Evolutionary conservation across 2,797 vertebrate genomes (phyloP).

Genomic region (Streptopelia turtur): DNA sequence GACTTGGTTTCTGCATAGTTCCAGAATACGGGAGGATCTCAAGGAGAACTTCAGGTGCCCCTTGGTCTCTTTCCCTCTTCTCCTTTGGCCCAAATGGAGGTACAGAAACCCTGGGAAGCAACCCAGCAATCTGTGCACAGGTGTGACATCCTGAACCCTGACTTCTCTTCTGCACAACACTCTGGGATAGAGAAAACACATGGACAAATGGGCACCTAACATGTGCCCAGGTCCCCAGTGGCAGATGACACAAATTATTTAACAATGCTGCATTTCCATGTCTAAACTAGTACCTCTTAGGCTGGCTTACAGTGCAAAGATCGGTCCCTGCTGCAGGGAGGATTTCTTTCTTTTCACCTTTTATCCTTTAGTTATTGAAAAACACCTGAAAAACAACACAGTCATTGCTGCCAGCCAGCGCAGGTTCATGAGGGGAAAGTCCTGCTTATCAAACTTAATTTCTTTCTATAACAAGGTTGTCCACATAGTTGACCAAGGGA

Average conservation of each 20-base stretch:
- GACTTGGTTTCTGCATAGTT: neutral
- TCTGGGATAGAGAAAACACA: neutral
- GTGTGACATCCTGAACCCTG: neutral
- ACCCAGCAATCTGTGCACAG: neutral
- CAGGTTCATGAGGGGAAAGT: too few species aligned
- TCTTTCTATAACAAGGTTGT: too few species aligned
- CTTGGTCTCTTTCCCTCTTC: neutral
- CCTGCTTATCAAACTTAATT: too few species aligned
- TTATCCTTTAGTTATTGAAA: neutral
- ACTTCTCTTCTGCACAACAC: neutral
- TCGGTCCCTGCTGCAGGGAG: accelerated
- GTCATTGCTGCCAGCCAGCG: too few species aligned
- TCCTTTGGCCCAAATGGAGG: neutral
- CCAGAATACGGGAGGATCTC: neutral
- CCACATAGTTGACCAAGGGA: too few species aligned
- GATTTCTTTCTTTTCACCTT: neutral
- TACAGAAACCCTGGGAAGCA: neutral
- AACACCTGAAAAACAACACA: too few species aligned
- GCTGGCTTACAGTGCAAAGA: neutral
- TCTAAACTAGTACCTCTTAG: neutral
- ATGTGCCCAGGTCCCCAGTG: neutral
- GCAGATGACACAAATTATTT: neutral
- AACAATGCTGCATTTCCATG: neutral
- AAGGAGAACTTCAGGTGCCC: neutral
- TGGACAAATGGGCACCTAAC: neutral